Conservation (phyloP, 1,140 invertebrate genomes). For the Arctopsyche grandis region DNA sequence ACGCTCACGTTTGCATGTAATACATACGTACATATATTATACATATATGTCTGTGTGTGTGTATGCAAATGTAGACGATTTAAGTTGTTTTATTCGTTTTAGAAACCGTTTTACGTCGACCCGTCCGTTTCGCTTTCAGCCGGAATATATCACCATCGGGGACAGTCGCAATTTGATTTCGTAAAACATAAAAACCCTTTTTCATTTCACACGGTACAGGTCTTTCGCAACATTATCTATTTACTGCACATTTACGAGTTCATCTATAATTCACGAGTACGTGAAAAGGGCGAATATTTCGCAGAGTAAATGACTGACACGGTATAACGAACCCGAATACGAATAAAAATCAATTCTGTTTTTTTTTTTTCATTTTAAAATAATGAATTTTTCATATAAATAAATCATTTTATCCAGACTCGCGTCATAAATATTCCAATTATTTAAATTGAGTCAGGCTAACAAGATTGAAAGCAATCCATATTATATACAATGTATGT, state of each 20-base stretch:
- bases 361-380: too few relatives aligned
- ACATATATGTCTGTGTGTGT: too few relatives aligned
- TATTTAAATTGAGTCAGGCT: too few relatives aligned
- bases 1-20: neutral
- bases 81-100: slow-evolving; percentile 29
- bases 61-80: slow-evolving; percentile 20
- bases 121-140: slow-evolving; percentile 17
- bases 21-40: too few relatives aligned
- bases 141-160: slow-evolving; percentile 21
- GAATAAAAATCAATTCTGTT: too few relatives aligned
- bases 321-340: too few relatives aligned
- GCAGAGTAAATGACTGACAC: too few relatives aligned
- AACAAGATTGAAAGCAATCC: too few relatives aligned
- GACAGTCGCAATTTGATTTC: slow-evolving; percentile 30
- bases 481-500: too few relatives aligned
- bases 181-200: slow-evolving; percentile 31
- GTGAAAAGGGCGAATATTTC: neutral
- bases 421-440: too few relatives aligned
- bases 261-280: neutral
- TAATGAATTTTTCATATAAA: too few relatives aligned
- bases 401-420: too few relatives aligned
- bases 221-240: slow-evolving; percentile 26
- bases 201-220: slow-evolving; percentile 25
- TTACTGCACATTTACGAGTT: neutral
- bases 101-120: slow-evolving; percentile 26